These are phyloP conservation scores for Polydrusus cervinus DNA, from an alignment of 2,888 invertebrate genomes.

Conservation along the genomic window DNA sequence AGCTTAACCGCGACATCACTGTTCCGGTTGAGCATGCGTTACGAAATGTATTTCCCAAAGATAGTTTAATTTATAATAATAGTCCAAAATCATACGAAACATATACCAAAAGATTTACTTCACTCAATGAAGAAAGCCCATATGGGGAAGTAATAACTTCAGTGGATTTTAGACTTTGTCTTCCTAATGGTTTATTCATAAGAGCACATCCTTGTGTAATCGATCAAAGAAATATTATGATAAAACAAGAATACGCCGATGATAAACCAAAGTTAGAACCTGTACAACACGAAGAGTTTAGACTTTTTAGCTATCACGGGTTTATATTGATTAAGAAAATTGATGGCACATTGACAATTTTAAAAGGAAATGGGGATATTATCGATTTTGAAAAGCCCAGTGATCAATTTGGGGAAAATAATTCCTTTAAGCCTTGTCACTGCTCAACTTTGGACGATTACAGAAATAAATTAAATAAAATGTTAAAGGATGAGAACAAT, in stretches of 20 bases:
- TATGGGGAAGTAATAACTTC: constrained; percentile 11
- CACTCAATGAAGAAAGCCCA: neutral
- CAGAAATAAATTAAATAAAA: constrained; percentile 55
- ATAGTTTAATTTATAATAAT: neutral
- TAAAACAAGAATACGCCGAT: constrained; percentile 60
- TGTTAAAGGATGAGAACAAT: constrained; percentile 45
- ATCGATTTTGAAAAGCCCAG: constrained; percentile 59
- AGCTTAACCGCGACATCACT: constrained; percentile 35
- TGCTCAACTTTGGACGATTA: constrained; percentile 57
- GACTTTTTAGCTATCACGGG: constrained; percentile 61
- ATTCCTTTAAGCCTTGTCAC: constrained; percentile 50
- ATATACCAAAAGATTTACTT: constrained; percentile 45
- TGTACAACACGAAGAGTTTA: constrained; percentile 59
- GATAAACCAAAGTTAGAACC: constrained; percentile 41
- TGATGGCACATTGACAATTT: constrained; percentile 60
- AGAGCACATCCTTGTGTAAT: constrained; percentile 55
- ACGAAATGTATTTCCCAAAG: constrained; percentile 32
- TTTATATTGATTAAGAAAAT: constrained; percentile 59
- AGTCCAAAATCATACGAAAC: constrained; percentile 26
- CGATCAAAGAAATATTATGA: constrained; percentile 51
- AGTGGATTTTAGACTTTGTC: constrained; percentile 59
- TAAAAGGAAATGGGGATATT: constrained; percentile 61
- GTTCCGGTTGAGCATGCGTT: constrained; percentile 52
- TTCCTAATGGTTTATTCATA: constrained; percentile 62
- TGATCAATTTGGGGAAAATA: constrained; percentile 45